These are phyloP conservation scores for Aphis gossypii DNA, from an alignment of 1,140 invertebrate species.

Conservation along the genomic window DNA sequence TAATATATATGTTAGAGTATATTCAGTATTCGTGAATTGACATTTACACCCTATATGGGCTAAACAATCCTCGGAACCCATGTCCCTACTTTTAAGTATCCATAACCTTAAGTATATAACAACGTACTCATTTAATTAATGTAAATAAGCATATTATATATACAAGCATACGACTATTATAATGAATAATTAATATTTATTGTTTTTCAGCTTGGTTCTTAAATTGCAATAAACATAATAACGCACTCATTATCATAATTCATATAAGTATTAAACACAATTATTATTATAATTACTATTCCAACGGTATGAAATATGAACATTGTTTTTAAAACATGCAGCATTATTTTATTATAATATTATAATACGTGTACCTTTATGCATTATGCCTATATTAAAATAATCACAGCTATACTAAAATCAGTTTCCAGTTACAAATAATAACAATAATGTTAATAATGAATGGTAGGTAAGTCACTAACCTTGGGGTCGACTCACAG, in stretches of 20 bases:
- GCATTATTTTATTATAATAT: neutral
- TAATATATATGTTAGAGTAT: neutral
- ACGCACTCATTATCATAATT: conserved; percentile 5
- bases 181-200: conserved; percentile 31
- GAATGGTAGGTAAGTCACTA: neutral
- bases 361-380: too few species aligned
- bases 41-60: neutral
- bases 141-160: neutral
- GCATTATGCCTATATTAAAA: neutral
- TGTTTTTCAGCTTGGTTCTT: neutral
- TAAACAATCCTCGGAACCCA: neutral
- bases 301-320: neutral
- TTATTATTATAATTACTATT: conserved; percentile 22
- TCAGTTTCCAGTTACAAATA: neutral
- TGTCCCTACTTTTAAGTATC: neutral
- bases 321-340: neutral
- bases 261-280: neutral
- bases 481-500: neutral
- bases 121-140: neutral
- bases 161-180: neutral
- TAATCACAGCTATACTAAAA: neutral
- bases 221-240: conserved; percentile 12
- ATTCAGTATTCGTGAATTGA: neutral
- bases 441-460: neutral
- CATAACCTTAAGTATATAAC: neutral